Evolutionary conservation across 2,113 vertebrate species (phyloP).

Genomic region (human): DNA sequence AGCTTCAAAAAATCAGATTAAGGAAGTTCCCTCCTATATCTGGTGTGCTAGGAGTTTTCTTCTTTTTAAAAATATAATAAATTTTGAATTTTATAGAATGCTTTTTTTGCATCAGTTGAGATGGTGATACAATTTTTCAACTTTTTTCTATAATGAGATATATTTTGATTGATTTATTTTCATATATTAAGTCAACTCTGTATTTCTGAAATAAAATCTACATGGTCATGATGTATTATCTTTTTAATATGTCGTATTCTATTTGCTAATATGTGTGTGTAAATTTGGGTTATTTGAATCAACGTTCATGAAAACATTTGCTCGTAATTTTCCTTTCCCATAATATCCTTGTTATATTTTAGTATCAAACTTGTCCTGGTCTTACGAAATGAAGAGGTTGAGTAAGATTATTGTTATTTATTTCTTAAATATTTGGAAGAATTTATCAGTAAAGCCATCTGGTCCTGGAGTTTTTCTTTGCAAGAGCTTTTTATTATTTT

Average conservation of each 20-base stretch:
- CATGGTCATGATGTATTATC: background rate
- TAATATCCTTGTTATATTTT: background rate
- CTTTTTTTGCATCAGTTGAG: background rate
- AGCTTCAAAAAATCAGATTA: background rate
- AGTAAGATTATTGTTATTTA: background rate
- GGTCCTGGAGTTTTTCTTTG: background rate
- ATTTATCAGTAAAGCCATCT: background rate
- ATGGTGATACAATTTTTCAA: background rate
- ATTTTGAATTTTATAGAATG: background rate
- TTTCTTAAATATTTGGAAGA: background rate
- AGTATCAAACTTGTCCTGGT: background rate
- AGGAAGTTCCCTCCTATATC: background rate
- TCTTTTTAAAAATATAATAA: background rate
- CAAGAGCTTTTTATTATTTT: background rate
- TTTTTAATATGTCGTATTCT: background rate
- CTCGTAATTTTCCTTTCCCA: background rate
- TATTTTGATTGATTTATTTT: background rate
- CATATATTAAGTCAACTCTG: background rate
- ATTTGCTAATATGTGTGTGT: background rate
- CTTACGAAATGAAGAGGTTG: background rate
- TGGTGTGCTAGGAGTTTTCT: background rate
- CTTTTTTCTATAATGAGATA: background rate
- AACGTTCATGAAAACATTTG: background rate
- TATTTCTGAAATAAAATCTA: conserved; percentile 7
- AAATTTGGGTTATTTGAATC: background rate